Evolutionary conservation across 30 jellyfish, hydroid and myxozoan species (phyloP), one percentile per base, ranked within the genome.

Genomic region (Catostylus mosaicus): DNA sequence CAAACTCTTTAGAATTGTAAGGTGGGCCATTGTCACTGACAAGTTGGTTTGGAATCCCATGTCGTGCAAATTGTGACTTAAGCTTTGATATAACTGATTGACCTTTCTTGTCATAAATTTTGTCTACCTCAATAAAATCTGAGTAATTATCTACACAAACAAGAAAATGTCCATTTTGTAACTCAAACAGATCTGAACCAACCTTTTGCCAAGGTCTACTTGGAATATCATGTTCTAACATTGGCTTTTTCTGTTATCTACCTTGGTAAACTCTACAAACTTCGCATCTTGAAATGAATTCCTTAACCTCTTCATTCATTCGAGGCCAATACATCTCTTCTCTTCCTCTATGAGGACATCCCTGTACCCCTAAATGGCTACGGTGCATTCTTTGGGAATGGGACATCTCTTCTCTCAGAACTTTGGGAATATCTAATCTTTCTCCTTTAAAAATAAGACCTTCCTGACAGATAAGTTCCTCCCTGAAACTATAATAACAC

Each of bases 361-460:
- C 65, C 75, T 52, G 50, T 31, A 75, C 36, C 62, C 77, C 87
- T 31, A 60, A 34, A 46, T 75, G 87, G 32, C 77, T 32, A 57
- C 75, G 62, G 87, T 75, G 87, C 65, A 56, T 34, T 34, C 62
- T 34, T 61, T 35, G 72, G 59, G 50, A 3, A 35, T 35, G 72
- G 59, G 50, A 3, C 67, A 67, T 48, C 24, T 82, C 78, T 33
- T 37, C 45, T 70, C 48, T 47, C 86, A 73, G 32, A 35, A 34
- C 75, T 63, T 20, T 56, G 37, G 95, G 95, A 6, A 85, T 62
- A 24, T 61, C 90, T 37, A 62, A 30, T 76, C 86, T 62, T 66
- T 86, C 78, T 29, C 96, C 92, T n/a, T 63, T 64, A 29, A 75
- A 66, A 32, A 76, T 51, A 20, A 85, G 51, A 14, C 87, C 91